Percentiles rank a stretch among this genome's conserved stretches.
These are phyloP conservation scores for Corythaeola cristata DNA, from an alignment of 2,113 vertebrate genomes.

Conservation along the genomic window DNA sequence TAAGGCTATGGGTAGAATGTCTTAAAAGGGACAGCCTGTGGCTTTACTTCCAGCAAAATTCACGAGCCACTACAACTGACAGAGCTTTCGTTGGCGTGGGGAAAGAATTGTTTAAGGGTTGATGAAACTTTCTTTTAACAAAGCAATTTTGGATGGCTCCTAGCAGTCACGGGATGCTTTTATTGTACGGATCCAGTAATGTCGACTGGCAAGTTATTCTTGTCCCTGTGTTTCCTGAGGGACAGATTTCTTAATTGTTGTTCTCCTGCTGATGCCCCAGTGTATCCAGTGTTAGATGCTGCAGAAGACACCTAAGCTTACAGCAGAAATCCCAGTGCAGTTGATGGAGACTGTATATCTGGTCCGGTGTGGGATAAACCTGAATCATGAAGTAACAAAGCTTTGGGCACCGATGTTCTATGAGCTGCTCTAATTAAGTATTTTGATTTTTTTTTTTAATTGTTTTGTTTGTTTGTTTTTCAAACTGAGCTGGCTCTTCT, in stretches of 20 bases:
- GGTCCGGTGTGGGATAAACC: not conserved
- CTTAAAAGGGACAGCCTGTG: not conserved
- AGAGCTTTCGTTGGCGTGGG: not conserved
- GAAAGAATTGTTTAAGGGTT: not conserved
- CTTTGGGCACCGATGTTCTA: not conserved
- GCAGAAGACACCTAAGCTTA: not conserved
- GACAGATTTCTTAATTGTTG: not conserved
- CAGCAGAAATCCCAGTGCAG: not conserved
- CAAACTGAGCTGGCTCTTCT: not conserved
- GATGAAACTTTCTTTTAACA: not conserved
- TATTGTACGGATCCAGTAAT: not conserved
- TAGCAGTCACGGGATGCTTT: not conserved
- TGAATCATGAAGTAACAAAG: not conserved
- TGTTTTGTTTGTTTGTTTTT: not conserved
- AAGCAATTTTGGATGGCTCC: not conserved
- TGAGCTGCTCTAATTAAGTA: not conserved
- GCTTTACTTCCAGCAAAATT: not conserved
- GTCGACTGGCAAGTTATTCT: not conserved
- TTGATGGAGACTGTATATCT: not conserved
- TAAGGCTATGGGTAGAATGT: not conserved
- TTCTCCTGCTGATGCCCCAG: not conserved
- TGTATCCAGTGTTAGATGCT: rapidly evolving
- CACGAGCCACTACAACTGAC: not conserved
- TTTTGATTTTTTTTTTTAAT: not conserved
- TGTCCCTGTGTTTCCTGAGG: not conserved